Evolutionary conservation across 2,888 invertebrate species (phyloP).

Genomic region (Rhimphoctona megacephalus): DNA sequence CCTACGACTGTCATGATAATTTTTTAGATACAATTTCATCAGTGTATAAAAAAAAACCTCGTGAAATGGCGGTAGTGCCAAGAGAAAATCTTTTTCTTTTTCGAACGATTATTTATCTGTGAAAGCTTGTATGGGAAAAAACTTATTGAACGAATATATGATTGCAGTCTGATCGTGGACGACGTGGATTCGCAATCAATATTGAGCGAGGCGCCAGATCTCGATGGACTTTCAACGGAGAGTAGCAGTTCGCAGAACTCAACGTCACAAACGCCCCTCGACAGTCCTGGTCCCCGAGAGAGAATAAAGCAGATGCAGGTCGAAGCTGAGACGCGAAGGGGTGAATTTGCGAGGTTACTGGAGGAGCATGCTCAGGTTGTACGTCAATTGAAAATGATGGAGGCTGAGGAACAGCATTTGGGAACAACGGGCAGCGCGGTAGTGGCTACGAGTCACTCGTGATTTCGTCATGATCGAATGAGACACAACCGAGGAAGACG

Average conservation of each 20-base stretch:
- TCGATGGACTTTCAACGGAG: constrained; percentile 76
- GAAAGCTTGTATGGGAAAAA: not conserved
- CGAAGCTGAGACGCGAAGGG: constrained; percentile 84
- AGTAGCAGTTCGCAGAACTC: constrained; percentile 77
- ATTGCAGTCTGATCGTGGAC: constrained; percentile 78
- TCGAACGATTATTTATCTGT: not conserved
- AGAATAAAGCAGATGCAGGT: constrained; percentile 82
- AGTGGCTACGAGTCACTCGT: constrained; percentile 78
- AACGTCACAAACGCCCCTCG: constrained; percentile 77
- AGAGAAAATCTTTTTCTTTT: not conserved
- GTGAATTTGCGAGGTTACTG: constrained; percentile 83
- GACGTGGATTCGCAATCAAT: constrained; percentile 80
- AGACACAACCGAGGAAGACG: constrained; percentile 10
- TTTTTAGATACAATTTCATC: not conserved
- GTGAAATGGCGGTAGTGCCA: not conserved
- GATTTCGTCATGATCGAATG: constrained; percentile 70
- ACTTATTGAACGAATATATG: not conserved
- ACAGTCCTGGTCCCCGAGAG: constrained; percentile 78
- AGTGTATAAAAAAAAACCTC: not conserved
- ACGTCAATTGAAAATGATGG: constrained; percentile 84
- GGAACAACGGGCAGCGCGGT: constrained; percentile 72
- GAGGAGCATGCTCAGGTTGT: constrained; percentile 85
- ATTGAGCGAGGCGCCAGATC: constrained; percentile 73
- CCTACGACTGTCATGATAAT: not conserved
- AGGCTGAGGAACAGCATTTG: constrained; percentile 79